phyloP scores from a whole-genome alignment of 2,888 invertebrate genomes.

The Ptilodon capucinus region DNA sequence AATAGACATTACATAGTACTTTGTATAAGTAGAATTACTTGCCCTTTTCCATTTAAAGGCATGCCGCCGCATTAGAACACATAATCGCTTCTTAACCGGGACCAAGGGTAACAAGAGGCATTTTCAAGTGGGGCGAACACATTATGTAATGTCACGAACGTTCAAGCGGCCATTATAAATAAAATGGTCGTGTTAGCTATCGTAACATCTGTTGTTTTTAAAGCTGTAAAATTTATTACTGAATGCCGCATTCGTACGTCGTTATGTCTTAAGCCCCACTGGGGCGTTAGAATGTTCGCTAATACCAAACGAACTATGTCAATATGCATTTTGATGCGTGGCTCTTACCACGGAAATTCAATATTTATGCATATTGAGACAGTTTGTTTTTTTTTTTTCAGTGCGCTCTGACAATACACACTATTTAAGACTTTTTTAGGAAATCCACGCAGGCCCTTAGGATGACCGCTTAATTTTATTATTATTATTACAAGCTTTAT shows the following conservation, averaged over 20 bases:
- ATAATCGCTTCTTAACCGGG: not conserved
- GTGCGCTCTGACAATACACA: too few species aligned
- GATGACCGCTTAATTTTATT: too few species aligned
- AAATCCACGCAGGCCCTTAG: too few species aligned
- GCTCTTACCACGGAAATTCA: too few species aligned
- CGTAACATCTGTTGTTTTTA: not conserved
- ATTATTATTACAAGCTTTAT: too few species aligned
- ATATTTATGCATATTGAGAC: too few species aligned
- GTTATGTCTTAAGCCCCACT: too few species aligned
- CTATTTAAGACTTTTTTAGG: too few species aligned
- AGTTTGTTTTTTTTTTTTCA: too few species aligned
- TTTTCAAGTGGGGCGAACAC: slow-evolving; percentile 32
- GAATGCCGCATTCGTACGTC: not conserved
- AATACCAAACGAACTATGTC: too few species aligned
- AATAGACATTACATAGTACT: not conserved
- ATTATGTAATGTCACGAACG: slow-evolving; percentile 16
- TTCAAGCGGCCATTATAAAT: slow-evolving; percentile 1
- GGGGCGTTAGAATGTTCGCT: too few species aligned
- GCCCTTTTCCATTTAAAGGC: not conserved
- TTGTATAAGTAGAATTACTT: not conserved
- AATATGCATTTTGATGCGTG: too few species aligned
- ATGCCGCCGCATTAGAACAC: not conserved
- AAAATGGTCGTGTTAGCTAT: not conserved
- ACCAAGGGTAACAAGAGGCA: slow-evolving; percentile 40
- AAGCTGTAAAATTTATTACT: not conserved